Evolutionary conservation across 2,888 invertebrate genomes (phyloP).

Genomic region (Argyresthia albistria): DNA sequence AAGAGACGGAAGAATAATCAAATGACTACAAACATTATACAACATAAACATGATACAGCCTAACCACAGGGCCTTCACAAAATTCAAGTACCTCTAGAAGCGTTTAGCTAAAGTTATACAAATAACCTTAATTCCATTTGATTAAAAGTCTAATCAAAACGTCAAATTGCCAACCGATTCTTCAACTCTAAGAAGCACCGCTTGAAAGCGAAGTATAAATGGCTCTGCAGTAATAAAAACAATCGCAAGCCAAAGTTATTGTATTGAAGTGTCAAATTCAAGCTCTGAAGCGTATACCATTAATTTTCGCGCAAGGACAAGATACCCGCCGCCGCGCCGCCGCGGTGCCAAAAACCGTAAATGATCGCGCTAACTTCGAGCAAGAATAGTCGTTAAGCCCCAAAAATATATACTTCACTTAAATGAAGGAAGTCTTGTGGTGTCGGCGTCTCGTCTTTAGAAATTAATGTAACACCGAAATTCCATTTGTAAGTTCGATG

Average conservation of each 20-base stretch:
- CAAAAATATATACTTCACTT: neutral
- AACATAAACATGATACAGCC: too few species aligned
- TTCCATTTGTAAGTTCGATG: too few species aligned
- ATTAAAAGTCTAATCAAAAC: too few species aligned
- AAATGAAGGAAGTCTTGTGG: too few species aligned
- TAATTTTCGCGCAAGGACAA: slow-evolving; percentile 19
- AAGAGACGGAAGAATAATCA: too few species aligned
- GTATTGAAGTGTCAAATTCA: slow-evolving; percentile 31
- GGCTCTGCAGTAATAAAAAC: neutral
- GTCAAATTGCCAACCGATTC: too few species aligned
- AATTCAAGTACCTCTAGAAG: too few species aligned
- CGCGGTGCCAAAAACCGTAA: slow-evolving; percentile 33
- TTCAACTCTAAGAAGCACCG: neutral
- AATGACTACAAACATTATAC: too few species aligned
- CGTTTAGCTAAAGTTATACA: too few species aligned
- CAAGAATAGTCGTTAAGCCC: slow-evolving; percentile 19
- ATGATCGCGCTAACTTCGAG: slow-evolving; percentile 20
- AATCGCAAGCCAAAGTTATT: slow-evolving; percentile 18
- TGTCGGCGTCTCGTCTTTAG: too few species aligned
- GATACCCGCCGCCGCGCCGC: neutral
- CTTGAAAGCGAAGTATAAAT: neutral
- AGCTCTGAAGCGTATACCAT: slow-evolving; percentile 17
- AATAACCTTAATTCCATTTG: neutral
- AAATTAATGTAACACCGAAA: too few species aligned
- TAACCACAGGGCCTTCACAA: too few species aligned